phyloP scores from a whole-genome alignment of 2,797 vertebrate species.

The Fistularia tabacaria region DNA sequence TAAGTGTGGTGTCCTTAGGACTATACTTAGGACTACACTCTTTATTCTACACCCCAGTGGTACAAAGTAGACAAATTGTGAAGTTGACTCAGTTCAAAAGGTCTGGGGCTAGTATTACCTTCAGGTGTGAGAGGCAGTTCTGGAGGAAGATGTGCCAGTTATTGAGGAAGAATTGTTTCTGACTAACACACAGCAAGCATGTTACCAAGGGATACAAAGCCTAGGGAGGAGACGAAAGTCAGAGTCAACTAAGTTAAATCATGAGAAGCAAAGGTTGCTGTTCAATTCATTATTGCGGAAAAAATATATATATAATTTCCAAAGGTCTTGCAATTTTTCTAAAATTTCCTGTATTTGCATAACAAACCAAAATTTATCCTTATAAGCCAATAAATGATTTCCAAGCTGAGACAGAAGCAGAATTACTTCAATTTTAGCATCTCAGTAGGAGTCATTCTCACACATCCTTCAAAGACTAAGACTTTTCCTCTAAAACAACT shows the following conservation, averaged over 20 bases:
- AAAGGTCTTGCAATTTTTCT: no score
- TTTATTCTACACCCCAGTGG: constrained; percentile 18
- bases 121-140: constrained; percentile 98
- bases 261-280: neutral
- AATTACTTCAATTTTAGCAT: neutral
- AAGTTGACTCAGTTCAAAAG: neutral
- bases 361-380: neutral
- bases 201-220: constrained; percentile 98
- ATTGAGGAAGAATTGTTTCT: constrained; percentile 99
- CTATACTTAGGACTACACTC: constrained; percentile 20
- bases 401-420: neutral
- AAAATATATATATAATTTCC: no score
- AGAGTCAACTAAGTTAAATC: constrained; percentile 4
- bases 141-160: constrained; percentile 99
- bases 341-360: neutral
- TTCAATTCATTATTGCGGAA: no score
- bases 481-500: neutral
- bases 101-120: constrained; percentile 77
- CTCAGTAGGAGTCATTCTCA: no score
- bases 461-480: no score
- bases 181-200: constrained; percentile 98
- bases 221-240: constrained; percentile 65
- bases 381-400: neutral
- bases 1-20: constrained; percentile 14
- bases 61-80: constrained; percentile 1